Evolutionary conservation across 1,140 invertebrate genomes (phyloP).

Genomic region (Lordiphosa stackelbergi): DNA sequence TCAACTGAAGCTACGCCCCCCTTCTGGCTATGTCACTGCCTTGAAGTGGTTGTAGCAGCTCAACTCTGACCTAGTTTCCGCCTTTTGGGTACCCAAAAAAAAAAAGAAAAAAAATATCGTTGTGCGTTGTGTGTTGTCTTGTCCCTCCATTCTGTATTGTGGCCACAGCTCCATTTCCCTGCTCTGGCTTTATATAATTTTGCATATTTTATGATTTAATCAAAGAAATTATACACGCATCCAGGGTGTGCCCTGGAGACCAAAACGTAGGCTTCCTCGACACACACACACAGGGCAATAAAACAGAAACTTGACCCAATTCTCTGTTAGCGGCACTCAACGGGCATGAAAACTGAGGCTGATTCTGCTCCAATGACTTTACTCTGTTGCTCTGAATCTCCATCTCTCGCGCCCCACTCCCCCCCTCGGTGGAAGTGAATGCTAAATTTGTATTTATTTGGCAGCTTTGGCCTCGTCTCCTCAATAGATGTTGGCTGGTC

Average conservation of each 20-base stretch:
- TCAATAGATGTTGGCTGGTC: conserved; percentile 19
- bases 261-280: conserved; percentile 15
- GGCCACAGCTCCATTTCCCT: conserved; percentile 1
- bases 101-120: conserved; percentile 5
- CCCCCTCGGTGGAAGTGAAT: conserved; percentile 3
- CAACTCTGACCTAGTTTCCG: conserved; percentile 71
- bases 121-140: conserved; percentile 26
- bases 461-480: conserved; percentile 13
- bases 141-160: background rate
- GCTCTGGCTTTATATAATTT: conserved; percentile 40
- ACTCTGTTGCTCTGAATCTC: conserved; percentile 10
- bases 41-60: conserved; percentile 24
- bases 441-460: conserved; percentile 24
- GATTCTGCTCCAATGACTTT: conserved; percentile 24
- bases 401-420: background rate
- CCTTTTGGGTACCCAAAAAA: conserved; percentile 58
- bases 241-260: conserved; percentile 45
- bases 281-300: conserved; percentile 41
- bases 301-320: conserved; percentile 73
- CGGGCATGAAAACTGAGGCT: conserved; percentile 46
- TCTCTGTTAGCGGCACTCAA: conserved; percentile 44
- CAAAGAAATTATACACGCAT: conserved; percentile 70
- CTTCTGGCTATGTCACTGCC: background rate
- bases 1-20: background rate
- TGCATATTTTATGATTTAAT: conserved; percentile 75